Percentiles rank a stretch among this genome's conserved stretches.
Conservation (phyloP, 2,113 vertebrate species). For the Oplegnathus fasciatus region DNA sequence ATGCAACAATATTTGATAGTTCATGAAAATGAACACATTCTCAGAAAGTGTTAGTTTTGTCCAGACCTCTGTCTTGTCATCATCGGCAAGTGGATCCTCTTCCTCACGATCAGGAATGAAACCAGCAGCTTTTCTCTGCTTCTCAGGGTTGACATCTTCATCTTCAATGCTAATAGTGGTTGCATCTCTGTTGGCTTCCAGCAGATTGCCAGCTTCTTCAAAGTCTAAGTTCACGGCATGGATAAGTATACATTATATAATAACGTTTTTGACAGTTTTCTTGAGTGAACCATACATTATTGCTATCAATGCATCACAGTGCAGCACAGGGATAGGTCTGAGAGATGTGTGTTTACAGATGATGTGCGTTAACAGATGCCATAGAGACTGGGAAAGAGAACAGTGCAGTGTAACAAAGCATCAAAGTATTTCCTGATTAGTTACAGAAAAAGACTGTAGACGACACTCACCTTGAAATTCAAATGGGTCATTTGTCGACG, state of each 20-base stretch:
- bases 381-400: background rate
- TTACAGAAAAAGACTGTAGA: background rate
- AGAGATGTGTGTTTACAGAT: background rate
- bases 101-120: constrained; percentile 81
- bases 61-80: constrained; percentile 91
- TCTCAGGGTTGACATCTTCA: constrained; percentile 73
- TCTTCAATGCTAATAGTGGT: constrained; percentile 90
- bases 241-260: constrained; percentile 31
- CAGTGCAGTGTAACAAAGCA: background rate
- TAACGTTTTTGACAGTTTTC: background rate
- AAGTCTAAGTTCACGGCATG: constrained; percentile 85
- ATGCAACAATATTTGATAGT: background rate
- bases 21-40: background rate
- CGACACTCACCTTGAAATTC: constrained; percentile 71
- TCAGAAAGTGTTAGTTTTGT: background rate
- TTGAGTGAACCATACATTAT: background rate
- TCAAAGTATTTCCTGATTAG: background rate
- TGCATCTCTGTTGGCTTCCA: constrained; percentile 84
- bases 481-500: constrained; percentile 75
- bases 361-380: no score
- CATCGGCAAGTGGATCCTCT: constrained; percentile 85
- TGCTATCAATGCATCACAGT: background rate
- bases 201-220: constrained; percentile 86
- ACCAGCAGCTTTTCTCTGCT: constrained; percentile 71
- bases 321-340: background rate